Conservation (phyloP, 2,113 vertebrate species). For the Rhinoderma darwinii region DNA sequence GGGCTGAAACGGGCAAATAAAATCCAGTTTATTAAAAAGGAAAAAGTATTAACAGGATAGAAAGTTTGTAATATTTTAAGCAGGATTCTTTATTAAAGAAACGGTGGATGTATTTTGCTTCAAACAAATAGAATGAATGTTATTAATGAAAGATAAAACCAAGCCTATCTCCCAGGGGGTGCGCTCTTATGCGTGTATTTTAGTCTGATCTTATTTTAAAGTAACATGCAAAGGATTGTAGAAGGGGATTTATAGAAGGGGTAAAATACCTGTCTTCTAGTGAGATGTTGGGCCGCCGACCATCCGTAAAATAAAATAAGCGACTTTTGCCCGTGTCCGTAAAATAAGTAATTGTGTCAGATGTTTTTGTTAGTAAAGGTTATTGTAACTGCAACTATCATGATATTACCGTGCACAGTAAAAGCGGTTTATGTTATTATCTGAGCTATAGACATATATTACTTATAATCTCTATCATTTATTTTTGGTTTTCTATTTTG, state of each 20-base stretch:
- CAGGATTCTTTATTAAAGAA: neutral
- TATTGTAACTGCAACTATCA: no score
- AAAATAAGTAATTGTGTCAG: no score
- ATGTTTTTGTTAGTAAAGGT: no score
- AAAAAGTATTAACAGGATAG: slow-evolving; percentile 9
- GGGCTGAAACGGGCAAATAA: slow-evolving; percentile 12
- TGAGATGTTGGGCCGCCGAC: neutral
- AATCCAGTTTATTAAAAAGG: neutral
- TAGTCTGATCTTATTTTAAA: neutral
- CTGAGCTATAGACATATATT: no score
- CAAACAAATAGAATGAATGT: neutral
- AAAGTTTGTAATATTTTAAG: neutral
- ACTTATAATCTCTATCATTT: no score
- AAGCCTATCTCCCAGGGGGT: neutral
- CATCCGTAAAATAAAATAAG: neutral
- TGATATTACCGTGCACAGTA: no score
- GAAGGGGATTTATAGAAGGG: no score
- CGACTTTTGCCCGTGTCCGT: neutral
- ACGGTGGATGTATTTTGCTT: neutral
- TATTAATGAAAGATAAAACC: neutral
- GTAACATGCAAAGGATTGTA: neutral
- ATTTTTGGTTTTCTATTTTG: no score
- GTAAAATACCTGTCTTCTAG: no score
- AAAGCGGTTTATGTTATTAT: no score
- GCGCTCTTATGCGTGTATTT: neutral